phyloP scores from a whole-genome alignment of 2,113 vertebrate species.

The Megalops atlanticus region DNA sequence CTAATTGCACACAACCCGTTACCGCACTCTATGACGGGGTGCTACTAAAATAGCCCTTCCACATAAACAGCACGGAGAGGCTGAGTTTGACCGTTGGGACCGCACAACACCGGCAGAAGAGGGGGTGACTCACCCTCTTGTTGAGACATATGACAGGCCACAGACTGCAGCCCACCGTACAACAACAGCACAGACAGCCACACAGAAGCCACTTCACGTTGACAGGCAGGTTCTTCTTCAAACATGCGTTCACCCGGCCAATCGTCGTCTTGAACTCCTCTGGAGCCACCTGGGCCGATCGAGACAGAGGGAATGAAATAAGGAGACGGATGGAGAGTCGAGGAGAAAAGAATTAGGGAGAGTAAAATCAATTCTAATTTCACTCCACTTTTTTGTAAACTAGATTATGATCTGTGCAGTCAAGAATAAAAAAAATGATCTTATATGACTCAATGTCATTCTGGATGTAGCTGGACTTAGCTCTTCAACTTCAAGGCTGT shows the following conservation, averaged over 20 bases:
- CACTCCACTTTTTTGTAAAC: no score
- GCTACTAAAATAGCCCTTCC: neutral
- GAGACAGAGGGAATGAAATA: neutral
- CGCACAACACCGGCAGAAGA: conserved; percentile 27
- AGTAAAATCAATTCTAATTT: no score
- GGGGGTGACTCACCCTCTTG: conserved; percentile 86
- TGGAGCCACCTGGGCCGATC: conserved; percentile 83
- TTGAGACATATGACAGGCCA: conserved; percentile 99
- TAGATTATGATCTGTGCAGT: neutral
- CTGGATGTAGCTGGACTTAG: no score
- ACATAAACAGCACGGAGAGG: neutral
- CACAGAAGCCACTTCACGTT: conserved; percentile 98
- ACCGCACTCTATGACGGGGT: conserved; percentile 39
- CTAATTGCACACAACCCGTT: conserved; percentile 49
- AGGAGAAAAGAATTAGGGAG: neutral
- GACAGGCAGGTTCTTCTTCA: conserved; percentile 94
- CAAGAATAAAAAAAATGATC: neutral
- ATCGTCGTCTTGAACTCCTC: conserved; percentile 98
- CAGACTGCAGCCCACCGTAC: conserved; percentile 95
- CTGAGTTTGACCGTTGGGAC: conserved; percentile 25
- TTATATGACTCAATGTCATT: no score
- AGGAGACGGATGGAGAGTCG: neutral
- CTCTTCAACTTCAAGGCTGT: neutral
- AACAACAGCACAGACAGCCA: conserved; percentile 97
- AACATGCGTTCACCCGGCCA: conserved; percentile 86